Percentiles rank a stretch among this genome's conserved stretches.
phyloP scores from a whole-genome alignment of 2,888 invertebrate genomes.

The Opisthograptis luteolata region DNA sequence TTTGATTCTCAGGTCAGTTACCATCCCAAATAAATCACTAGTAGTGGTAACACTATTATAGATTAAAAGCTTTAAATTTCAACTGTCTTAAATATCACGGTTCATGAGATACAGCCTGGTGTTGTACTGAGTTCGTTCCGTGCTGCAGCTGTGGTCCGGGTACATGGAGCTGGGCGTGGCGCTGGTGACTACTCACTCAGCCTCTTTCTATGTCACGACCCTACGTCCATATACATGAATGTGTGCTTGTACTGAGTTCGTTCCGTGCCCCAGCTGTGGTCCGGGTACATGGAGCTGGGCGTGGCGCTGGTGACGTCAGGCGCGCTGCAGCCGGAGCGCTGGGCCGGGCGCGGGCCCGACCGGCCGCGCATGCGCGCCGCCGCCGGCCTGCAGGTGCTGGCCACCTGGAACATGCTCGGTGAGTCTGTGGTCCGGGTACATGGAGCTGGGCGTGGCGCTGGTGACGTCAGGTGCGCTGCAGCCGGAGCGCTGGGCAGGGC shows the following conservation, averaged over 20 bases:
- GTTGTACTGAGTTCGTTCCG: neutral
- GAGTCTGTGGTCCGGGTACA: slow-evolving; percentile 47
- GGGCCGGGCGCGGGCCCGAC: slow-evolving; percentile 75
- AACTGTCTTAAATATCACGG: too few relatives aligned
- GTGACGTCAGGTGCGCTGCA: slow-evolving; percentile 72
- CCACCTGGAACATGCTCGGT: slow-evolving; percentile 96
- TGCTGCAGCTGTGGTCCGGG: slow-evolving; percentile 80
- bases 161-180: slow-evolving; percentile 78
- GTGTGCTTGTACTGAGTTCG: too few relatives aligned
- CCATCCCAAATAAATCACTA: too few relatives aligned
- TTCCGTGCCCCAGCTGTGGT: slow-evolving; percentile 75
- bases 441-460: slow-evolving; percentile 76
- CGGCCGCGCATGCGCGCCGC: slow-evolving; percentile 92
- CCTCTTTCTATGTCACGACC: too few relatives aligned
- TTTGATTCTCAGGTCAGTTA: slow-evolving; percentile 89
- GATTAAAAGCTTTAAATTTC: too few relatives aligned
- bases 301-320: slow-evolving; percentile 73
- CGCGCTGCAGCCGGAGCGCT: slow-evolving; percentile 71
- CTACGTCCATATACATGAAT: too few relatives aligned
- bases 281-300: slow-evolving; percentile 76
- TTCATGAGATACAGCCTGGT: too few relatives aligned
- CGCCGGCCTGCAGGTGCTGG: slow-evolving; percentile 96
- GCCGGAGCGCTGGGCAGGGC: slow-evolving; percentile 74
- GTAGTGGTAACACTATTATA: too few relatives aligned
- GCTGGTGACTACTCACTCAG: too few relatives aligned